Evolutionary conservation across 2,888 invertebrate genomes (phyloP), one percentile per base, ranked within the genome.

Genomic region (Cryptus viduatorius): DNA sequence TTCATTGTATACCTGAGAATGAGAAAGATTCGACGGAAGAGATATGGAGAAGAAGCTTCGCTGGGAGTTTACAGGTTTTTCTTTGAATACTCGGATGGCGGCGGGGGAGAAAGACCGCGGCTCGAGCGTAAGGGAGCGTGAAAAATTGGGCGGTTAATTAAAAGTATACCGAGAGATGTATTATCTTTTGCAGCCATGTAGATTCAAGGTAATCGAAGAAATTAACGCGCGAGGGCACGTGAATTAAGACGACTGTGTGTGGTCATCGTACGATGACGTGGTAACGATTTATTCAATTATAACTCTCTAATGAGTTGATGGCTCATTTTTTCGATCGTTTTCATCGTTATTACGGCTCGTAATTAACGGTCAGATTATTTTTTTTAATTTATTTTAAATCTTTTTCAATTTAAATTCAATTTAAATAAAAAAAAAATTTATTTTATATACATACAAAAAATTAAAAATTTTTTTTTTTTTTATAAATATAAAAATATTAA

Each of bases 21-120:
- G 83, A 50, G 50, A 80, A 79, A 83, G 83, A 83, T 83, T 71
- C 72, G 79, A 80, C 83, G 83, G 83, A 83, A 61, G 80, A 72
- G 83, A 83, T 83, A 83, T 3, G 65, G 46, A 71, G 44, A 24
- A 31, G 65, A 59, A 42, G 64, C 31, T 24, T 16, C 50, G 53
- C 10, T 31, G 29, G 80, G 67, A 67, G 72, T 59, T 5, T 48
- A 83, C 64, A 37, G 71, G 79, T 31, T 83, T 83, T 83, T 77
- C 77, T 67, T 67, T 53, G 48, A 48, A 64, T 56, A 77, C 76
- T 19, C 71, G 71, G 61, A 42, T 31, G 24, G 29, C 31, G 1
- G 1, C 24, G 14, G 46, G 29, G 24, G 67, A 78, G 72, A 77
- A 72, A 48, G 50, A 19, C 42, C 59, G 64, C 12, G 56, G 71